Evolutionary conservation across 2,113 vertebrate genomes (phyloP).

Genomic region (Cyanoliseus patagonus): DNA sequence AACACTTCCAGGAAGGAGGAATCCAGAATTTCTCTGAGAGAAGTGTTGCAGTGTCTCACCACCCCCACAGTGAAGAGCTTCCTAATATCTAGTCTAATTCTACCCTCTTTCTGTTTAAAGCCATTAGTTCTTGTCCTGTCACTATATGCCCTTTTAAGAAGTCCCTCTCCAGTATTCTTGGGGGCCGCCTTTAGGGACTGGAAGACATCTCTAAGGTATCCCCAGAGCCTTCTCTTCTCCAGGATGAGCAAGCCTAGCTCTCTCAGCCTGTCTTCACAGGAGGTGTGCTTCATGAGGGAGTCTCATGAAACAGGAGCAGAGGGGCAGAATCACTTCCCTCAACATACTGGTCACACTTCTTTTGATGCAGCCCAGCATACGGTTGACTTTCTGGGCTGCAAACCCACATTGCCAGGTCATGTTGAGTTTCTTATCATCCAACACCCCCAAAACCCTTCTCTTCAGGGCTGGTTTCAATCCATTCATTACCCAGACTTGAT

Average conservation of each 20-base stretch:
- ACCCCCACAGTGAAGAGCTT: background rate
- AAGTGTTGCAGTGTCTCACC: background rate
- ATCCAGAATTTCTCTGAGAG: background rate
- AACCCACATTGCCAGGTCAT: background rate
- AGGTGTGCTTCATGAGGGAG: background rate
- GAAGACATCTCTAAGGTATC: background rate
- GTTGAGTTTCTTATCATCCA: background rate
- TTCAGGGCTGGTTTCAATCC: background rate
- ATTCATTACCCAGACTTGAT: background rate
- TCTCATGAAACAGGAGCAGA: background rate
- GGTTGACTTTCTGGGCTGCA: background rate
- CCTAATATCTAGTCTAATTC: background rate
- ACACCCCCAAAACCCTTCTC: background rate
- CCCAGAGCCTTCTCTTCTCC: background rate
- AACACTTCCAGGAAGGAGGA: background rate
- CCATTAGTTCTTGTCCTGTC: background rate
- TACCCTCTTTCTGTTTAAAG: background rate
- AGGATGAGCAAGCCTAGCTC: background rate
- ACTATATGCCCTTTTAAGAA: background rate
- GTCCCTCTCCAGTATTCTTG: background rate
- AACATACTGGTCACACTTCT: background rate
- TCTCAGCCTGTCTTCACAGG: background rate
- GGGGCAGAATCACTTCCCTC: background rate
- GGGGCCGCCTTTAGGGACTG: background rate
- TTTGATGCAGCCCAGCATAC: background rate